phyloP scores from a whole-genome alignment of 2,888 invertebrate species.

The Phoenoteleia sp. region DNA sequence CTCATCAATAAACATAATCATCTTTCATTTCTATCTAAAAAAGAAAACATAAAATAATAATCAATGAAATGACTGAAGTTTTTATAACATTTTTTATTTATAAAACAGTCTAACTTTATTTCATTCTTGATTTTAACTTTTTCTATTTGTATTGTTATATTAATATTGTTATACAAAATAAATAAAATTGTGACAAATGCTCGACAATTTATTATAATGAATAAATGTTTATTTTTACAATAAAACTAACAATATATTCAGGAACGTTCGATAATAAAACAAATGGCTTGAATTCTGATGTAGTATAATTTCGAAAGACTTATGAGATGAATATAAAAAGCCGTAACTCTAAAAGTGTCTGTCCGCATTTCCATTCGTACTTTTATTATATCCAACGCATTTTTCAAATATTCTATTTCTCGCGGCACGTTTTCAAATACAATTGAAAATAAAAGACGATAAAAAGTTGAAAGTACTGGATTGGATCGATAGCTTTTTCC shows the following conservation, averaged over 20 bases:
- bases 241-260: neutral
- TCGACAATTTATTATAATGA: too few species aligned
- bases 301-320: neutral
- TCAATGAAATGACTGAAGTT: too few species aligned
- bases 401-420: conserved; percentile 45
- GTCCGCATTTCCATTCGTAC: conserved; percentile 10
- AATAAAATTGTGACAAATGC: too few species aligned
- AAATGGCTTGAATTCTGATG: neutral
- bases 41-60: too few species aligned
- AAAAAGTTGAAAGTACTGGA: conserved; percentile 62
- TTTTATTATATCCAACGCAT: conserved; percentile 24
- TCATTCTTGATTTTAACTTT: too few species aligned
- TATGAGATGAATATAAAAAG: conserved; percentile 1
- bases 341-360: neutral
- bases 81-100: too few species aligned
- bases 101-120: too few species aligned
- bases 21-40: neutral
- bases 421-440: conserved; percentile 45
- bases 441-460: conserved; percentile 64
- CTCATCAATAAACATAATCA: neutral
- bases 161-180: too few species aligned
- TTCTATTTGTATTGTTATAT: too few species aligned
- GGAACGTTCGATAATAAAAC: neutral
- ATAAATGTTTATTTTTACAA: too few species aligned
- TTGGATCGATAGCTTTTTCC: conserved; percentile 65